Evolutionary conservation across 2,888 invertebrate genomes (phyloP).

Genomic region (Aphodius granarius): DNA sequence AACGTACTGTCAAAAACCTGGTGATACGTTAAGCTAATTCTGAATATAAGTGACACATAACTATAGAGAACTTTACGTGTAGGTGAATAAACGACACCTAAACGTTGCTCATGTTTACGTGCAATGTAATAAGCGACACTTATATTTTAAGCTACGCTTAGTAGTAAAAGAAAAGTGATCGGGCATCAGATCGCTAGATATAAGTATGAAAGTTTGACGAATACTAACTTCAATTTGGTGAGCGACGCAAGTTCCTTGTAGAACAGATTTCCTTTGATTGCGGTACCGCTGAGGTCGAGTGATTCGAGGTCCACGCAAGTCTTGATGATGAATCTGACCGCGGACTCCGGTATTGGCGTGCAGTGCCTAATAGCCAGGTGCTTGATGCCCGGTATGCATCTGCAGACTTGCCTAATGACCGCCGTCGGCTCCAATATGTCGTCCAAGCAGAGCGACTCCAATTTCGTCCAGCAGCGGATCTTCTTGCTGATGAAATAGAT

Average conservation of each 20-base stretch:
- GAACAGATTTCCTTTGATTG: constrained; percentile 31
- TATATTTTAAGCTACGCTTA: too few species aligned
- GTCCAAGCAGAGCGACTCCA: constrained; percentile 33
- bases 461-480: constrained; percentile 31
- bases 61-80: background rate
- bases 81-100: too few species aligned
- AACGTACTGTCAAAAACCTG: background rate
- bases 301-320: constrained; percentile 35
- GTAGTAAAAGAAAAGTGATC: background rate
- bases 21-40: too few species aligned
- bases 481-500: constrained; percentile 35
- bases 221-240: constrained; percentile 30
- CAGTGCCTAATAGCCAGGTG: constrained; percentile 34
- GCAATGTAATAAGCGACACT: too few species aligned
- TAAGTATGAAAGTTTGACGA: background rate
- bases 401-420: constrained; percentile 38
- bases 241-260: constrained; percentile 34
- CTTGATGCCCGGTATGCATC: constrained; percentile 34
- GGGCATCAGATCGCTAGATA: background rate
- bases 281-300: constrained; percentile 37
- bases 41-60: too few species aligned
- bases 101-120: too few species aligned
- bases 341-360: constrained; percentile 27
- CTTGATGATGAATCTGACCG: constrained; percentile 33
- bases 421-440: constrained; percentile 33